Percentiles rank a stretch among this genome's conserved stretches.
Conservation (phyloP, 2,797 vertebrate species). For the Acridotheres tristis region DNA sequence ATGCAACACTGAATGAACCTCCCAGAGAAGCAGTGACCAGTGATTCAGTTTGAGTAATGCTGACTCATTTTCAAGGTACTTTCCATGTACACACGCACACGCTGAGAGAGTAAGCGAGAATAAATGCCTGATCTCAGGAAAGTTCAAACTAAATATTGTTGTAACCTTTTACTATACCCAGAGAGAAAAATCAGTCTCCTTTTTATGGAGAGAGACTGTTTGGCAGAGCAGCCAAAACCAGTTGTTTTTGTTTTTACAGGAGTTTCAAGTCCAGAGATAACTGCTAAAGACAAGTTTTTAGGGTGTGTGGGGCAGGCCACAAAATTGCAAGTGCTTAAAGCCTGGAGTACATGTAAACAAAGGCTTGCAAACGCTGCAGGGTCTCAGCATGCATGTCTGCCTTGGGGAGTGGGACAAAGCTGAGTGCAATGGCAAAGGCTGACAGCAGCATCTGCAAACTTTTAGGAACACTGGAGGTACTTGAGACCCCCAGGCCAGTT, state of each 20-base stretch:
- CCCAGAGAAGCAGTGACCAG: conserved; percentile 66
- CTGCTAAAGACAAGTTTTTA: conserved; percentile 64
- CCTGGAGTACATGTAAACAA: conserved; percentile 55
- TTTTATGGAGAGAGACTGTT: conserved; percentile 61
- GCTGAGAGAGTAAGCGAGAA: conserved; percentile 67
- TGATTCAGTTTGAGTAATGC: conserved; percentile 75
- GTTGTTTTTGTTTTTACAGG: conserved; percentile 76
- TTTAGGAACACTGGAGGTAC: background rate
- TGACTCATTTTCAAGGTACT: conserved; percentile 77
- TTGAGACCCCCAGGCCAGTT: background rate
- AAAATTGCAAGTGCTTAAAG: conserved; percentile 62
- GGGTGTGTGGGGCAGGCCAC: conserved; percentile 57
- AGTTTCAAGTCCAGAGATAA: conserved; percentile 73
- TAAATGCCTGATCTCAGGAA: conserved; percentile 69
- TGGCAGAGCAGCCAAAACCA: conserved; percentile 57
- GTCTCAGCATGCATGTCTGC: background rate
- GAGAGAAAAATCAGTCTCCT: conserved; percentile 72
- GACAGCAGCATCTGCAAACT: background rate
- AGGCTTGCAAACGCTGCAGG: background rate
- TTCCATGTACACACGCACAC: conserved; percentile 69
- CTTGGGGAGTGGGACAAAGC: background rate
- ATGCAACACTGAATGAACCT: conserved; percentile 31
- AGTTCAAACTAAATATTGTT: conserved; percentile 79
- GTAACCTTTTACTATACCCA: conserved; percentile 75
- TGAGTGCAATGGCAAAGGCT: background rate